Evolutionary conservation across 2,797 vertebrate species (phyloP).

Genomic region (Calcarius lapponicus): DNA sequence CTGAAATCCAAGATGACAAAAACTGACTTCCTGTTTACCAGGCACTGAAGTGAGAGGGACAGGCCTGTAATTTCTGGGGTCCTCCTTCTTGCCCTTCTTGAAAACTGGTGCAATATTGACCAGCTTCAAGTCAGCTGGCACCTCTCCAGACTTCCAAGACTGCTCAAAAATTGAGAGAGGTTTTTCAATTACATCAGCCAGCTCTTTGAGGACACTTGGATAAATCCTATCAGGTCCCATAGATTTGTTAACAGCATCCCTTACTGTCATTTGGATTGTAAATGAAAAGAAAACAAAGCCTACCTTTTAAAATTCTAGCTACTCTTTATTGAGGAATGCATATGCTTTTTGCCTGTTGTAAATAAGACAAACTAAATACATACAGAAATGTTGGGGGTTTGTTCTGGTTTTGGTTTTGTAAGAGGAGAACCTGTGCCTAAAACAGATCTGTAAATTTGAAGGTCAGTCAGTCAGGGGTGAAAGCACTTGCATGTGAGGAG

Average conservation of each 20-base stretch:
- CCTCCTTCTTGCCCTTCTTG: background rate
- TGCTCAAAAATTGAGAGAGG: background rate
- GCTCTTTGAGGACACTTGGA: background rate
- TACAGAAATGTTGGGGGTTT: background rate
- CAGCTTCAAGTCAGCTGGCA: background rate
- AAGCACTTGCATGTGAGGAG: background rate
- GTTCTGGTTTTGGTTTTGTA: background rate
- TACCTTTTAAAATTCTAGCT: background rate
- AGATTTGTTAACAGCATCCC: background rate
- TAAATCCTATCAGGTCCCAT: background rate
- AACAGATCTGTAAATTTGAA: background rate
- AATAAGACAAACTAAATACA: background rate
- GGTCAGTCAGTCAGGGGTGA: background rate
- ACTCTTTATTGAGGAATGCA: background rate
- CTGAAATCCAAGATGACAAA: background rate
- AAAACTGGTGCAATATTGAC: background rate
- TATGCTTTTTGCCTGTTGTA: background rate
- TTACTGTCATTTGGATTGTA: background rate
- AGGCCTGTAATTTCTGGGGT: background rate
- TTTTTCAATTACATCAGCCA: background rate
- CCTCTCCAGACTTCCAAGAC: background rate
- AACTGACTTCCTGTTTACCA: too few species aligned
- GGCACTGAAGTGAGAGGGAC: background rate
- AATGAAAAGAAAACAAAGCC: background rate
- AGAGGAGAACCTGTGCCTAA: background rate